Conservation (phyloP, 1,140 invertebrate species). For the Caenorhabditis briggsae region DNA sequence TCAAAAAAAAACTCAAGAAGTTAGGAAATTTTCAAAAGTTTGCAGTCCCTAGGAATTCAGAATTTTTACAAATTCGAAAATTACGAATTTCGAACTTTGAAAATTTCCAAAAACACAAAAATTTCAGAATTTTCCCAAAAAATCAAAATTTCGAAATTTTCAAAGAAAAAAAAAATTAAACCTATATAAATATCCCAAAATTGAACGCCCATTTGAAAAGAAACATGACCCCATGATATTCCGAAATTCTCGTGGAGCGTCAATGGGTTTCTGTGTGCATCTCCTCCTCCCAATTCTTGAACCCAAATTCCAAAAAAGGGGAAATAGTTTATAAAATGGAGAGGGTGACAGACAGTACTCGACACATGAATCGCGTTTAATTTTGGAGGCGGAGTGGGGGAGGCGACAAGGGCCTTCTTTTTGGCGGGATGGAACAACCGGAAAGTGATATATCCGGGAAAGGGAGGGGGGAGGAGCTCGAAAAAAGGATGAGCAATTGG, state of each 20-base stretch:
- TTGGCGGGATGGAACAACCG: conserved; percentile 23
- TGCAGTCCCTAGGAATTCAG: no score
- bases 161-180: no score
- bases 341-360: conserved; percentile 19
- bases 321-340: conserved; percentile 2
- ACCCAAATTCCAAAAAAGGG: neutral
- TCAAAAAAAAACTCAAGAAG: no score
- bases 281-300: neutral
- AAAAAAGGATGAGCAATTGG: neutral
- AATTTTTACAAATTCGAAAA: no score
- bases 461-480: neutral
- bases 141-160: no score
- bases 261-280: conserved; percentile 2
- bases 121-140: no score
- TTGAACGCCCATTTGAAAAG: neutral
- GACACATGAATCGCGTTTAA: conserved; percentile 47
- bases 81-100: no score
- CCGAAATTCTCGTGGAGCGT: neutral
- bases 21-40: no score
- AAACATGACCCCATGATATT: neutral
- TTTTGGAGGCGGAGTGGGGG: neutral
- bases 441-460: conserved; percentile 43
- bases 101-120: no score
- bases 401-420: neutral
- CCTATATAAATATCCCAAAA: neutral